Evolutionary conservation across 2,888 invertebrate species (phyloP), one percentile per base, ranked within the genome.

Genomic region (Lasioglossum calceatum): DNA sequence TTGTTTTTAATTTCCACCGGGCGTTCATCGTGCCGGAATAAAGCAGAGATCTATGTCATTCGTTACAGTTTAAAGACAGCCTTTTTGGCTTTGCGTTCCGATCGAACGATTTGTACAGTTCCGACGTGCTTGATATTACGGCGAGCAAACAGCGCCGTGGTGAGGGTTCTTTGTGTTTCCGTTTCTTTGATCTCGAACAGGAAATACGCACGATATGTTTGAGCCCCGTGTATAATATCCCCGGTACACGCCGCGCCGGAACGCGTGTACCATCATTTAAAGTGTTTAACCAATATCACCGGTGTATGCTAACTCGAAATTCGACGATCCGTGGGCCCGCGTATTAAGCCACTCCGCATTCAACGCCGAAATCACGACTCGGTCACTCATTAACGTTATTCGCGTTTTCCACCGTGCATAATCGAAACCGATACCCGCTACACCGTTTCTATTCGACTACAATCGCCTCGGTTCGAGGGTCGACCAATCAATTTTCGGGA

Each of bases 271-370:
- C 61, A 47, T 54, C 67, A 39, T 74, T 73, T 14, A 74, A 73
- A 78, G 39, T 67, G 82, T 78, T 82, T 82, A 50, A 74, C 50
- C 73, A 73, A 77, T 72, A 72, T 74, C 73, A 50, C 71, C 54
- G 47, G 32, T 16, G 47, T 8, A 19, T 16, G 27, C 47, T 61
- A 72, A 36, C 72, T 61, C 58, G 36, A 77, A 76, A 77, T 77
- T 81, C 47, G 58, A 47, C 70, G 42, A 42, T 39, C 14, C 39
- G 36, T 75, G 54, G 61, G 5, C 16, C 75, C 50, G 27, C 32
- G 50, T 70, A 44, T 44, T 58, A 67, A 32, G 58, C 71, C 44
- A 36, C 71, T n/a, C 32, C 32, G 44, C 19, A 54, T 2, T 71
- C 44, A 58, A 32, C 14, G n/a, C 54, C 32, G 54, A 71, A 76